A percentile compares a stretch with the other conserved stretches of the same genome.
phyloP scores from a whole-genome alignment of 1,140 invertebrate genomes.

The Bicyclus anynana region DNA sequence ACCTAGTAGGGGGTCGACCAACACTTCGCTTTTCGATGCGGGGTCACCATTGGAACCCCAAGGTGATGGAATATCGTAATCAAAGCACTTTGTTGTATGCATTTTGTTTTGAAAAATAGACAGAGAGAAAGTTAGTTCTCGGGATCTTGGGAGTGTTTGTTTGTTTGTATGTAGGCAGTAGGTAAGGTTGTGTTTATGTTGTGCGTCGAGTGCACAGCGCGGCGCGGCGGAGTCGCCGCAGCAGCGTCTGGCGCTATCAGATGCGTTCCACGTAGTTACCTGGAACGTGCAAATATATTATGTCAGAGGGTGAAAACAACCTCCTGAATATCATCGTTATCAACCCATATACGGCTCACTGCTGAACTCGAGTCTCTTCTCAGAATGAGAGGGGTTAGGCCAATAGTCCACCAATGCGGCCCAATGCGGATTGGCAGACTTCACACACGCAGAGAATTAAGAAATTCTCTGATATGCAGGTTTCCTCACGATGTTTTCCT shows the following conservation, averaged over 20 bases:
- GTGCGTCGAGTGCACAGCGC: conserved; percentile 52
- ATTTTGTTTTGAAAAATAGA: background rate
- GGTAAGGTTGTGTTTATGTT: conserved; percentile 16
- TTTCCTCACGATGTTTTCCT: no score
- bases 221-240: conserved; percentile 73
- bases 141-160: background rate
- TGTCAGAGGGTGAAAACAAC: background rate
- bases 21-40: no score
- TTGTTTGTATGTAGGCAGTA: background rate
- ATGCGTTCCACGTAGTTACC: conserved; percentile 95
- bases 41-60: no score
- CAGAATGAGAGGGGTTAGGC: no score
- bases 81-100: background rate
- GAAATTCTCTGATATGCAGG: no score
- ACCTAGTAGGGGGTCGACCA: no score
- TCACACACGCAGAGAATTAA: no score
- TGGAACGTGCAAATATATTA: conserved; percentile 59
- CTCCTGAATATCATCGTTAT: background rate
- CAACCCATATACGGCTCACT: no score
- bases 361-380: no score
- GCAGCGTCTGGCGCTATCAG: conserved; percentile 83
- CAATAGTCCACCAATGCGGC: no score
- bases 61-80: no score
- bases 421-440: no score
- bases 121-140: background rate